Percentiles rank a stretch among this genome's conserved stretches.
phyloP scores from a whole-genome alignment of 2,888 invertebrate species.

The Ischnura elegans region DNA sequence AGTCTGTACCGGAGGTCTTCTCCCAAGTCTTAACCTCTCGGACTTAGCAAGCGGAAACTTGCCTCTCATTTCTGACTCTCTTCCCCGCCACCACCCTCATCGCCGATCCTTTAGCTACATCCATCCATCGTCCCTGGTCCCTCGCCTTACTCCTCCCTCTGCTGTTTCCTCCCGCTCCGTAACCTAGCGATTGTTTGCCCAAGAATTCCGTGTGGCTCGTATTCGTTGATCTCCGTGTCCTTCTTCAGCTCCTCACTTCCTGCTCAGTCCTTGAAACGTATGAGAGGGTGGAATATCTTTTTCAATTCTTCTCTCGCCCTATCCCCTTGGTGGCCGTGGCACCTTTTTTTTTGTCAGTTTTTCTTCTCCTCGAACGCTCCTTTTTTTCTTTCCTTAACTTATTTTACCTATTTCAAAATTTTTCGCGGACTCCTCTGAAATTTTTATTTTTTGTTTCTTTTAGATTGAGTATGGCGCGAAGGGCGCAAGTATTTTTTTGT shows the following conservation, averaged over 20 bases:
- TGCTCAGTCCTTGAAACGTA: too few relatives aligned
- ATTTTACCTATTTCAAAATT: not conserved
- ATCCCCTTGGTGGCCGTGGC: not conserved
- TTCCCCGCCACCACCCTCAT: not conserved
- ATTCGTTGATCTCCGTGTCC: conserved; percentile 2
- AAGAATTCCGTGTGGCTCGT: conserved; percentile 26
- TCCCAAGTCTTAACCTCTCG: not conserved
- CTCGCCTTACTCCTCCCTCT: not conserved
- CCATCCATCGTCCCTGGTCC: not conserved
- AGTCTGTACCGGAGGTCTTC: conserved; percentile 6
- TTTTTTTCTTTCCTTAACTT: not conserved
- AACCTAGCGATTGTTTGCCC: conserved; percentile 15
- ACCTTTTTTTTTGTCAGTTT: not conserved
- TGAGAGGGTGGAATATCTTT: not conserved
- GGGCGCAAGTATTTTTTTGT: not conserved
- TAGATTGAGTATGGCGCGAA: not conserved
- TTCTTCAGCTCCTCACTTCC: conserved; percentile 17
- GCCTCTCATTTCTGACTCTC: conserved; percentile 30
- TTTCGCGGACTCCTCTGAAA: not conserved
- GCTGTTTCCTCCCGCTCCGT: not conserved
- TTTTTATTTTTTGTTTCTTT: not conserved
- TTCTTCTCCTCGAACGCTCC: not conserved
- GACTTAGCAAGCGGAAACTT: conserved; percentile 25
- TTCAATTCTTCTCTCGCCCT: not conserved
- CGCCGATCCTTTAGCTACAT: not conserved